Evolutionary conservation across 2,888 invertebrate species (phyloP), one percentile per base, ranked within the genome.

Genomic region (Mycogona germanica): DNA sequence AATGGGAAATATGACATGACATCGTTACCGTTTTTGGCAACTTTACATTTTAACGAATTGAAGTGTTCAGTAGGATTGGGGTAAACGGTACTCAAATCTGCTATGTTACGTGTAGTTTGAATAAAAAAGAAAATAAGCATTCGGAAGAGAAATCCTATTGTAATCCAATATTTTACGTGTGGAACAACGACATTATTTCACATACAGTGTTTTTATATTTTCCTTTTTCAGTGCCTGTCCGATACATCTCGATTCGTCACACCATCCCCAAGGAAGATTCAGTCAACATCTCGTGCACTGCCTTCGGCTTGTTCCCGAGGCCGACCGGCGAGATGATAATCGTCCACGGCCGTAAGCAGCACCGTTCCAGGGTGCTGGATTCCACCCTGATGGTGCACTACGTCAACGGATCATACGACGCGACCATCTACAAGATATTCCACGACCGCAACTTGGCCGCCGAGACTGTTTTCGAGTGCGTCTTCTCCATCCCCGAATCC

Each of bases 391-490:
- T 37, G 21, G 30, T 29, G 42, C 14, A n/a, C n/a, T n/a, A 23
- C 38, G 52, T 32, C 25, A 50, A 55, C 19, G 56, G 55, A 17
- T 53, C 51, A 9, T 59, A 49, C 42, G 50, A 56, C 35, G 55
- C 53, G 25, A 55, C 52, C 25, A 51, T 57, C 28, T 49, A 41
- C 30, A 52, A 53, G 48, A 28, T 55, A n/a, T 47, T 58, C 7
- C 55, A 59, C n/a, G 61, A 58, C 35, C 19, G 42, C 37, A 51
- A 55, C 7, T 56, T 62, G 17, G 54, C 56, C 19, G 51, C 55
- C 14, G 59, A 60, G 49, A 59, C 58, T 12, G 49, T 48, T 41
- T 61, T 61, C 45, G 59, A 61, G 53, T 62, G 62, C 55, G 51
- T 58, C 19, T 57, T 62, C 44, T 58, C 57, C 26, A 51, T 62